These are phyloP conservation scores for Ceratothoa steindachneri DNA, from an alignment of 2,888 invertebrate genomes.

Conservation along the genomic window DNA sequence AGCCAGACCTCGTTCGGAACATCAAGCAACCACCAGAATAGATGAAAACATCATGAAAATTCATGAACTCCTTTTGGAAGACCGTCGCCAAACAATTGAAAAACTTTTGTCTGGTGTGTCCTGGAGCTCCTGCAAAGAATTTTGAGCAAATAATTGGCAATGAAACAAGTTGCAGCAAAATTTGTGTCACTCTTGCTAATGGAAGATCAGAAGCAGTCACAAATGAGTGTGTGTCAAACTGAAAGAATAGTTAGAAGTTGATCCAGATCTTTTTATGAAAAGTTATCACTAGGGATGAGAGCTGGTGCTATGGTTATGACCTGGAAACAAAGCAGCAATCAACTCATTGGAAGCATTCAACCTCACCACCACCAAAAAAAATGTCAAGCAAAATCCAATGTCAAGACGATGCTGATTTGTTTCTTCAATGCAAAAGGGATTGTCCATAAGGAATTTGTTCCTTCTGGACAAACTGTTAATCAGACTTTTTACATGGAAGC, in stretches of 20 bases:
- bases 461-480: constrained; percentile 6
- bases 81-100: constrained; percentile 35
- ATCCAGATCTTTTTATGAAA: constrained; percentile 29
- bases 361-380: constrained; percentile 15
- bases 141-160: constrained; percentile 25
- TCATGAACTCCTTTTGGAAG: too few relatives aligned
- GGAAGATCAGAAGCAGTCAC: constrained; percentile 33
- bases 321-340: constrained; percentile 32
- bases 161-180: constrained; percentile 34
- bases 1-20: constrained; percentile 25
- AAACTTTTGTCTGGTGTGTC: constrained; percentile 25
- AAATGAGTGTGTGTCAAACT: constrained; percentile 20
- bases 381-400: background rate
- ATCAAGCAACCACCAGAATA: constrained; percentile 25
- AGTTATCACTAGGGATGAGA: constrained; percentile 36
- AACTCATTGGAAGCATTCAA: background rate
- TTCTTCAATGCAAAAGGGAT: too few relatives aligned
- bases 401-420: too few relatives aligned
- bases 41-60: constrained; percentile 41
- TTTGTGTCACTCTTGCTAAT: constrained; percentile 29
- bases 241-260: constrained; percentile 25
- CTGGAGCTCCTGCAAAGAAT: constrained; percentile 22
- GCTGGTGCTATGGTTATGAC: constrained; percentile 34
- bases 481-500: constrained; percentile 8
- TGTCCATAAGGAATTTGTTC: background rate